A percentile compares a stretch with the other conserved stretches of the same genome.
Conservation (phyloP, 2,888 invertebrate species). For the Drosophila demipolita region DNA sequence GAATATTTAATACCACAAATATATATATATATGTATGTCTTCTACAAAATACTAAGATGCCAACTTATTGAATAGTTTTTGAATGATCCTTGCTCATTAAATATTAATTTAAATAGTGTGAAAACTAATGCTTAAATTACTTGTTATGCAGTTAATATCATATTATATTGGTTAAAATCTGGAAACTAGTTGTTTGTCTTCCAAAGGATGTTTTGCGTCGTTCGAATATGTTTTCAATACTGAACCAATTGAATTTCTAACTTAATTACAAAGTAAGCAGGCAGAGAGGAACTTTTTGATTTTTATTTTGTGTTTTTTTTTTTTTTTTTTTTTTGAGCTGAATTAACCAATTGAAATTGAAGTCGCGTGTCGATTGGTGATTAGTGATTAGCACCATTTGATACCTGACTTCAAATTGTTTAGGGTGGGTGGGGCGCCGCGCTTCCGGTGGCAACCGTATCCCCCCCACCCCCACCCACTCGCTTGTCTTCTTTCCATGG, state of each 20-base stretch:
- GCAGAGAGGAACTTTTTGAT: slow-evolving; percentile 22
- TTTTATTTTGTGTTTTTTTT: neutral
- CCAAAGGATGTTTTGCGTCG: neutral
- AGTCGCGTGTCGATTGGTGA: slow-evolving; percentile 68
- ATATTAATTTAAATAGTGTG: neutral
- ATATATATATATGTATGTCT: neutral
- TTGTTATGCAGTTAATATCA: neutral
- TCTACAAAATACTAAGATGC: too few relatives aligned
- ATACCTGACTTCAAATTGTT: slow-evolving; percentile 45
- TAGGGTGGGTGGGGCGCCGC: slow-evolving; percentile 44
- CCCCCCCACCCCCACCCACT: neutral
- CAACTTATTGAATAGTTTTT: too few relatives aligned
- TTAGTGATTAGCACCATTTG: slow-evolving; percentile 69
- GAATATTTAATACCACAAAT: neutral
- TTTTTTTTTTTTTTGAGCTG: slow-evolving; percentile 1
- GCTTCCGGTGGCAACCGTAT: slow-evolving; percentile 46
- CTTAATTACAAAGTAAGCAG: slow-evolving; percentile 9
- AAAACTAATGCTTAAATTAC: neutral
- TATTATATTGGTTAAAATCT: neutral
- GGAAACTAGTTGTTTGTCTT: neutral
- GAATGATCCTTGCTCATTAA: neutral
- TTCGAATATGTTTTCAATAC: neutral
- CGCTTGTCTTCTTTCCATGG: neutral
- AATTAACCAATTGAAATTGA: slow-evolving; percentile 59
- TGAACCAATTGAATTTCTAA: slow-evolving; percentile 3